Evolutionary conservation across 2,113 vertebrate genomes (phyloP), one percentile per base, ranked within the genome.

Genomic region (Dissostichus mawsoni): DNA sequence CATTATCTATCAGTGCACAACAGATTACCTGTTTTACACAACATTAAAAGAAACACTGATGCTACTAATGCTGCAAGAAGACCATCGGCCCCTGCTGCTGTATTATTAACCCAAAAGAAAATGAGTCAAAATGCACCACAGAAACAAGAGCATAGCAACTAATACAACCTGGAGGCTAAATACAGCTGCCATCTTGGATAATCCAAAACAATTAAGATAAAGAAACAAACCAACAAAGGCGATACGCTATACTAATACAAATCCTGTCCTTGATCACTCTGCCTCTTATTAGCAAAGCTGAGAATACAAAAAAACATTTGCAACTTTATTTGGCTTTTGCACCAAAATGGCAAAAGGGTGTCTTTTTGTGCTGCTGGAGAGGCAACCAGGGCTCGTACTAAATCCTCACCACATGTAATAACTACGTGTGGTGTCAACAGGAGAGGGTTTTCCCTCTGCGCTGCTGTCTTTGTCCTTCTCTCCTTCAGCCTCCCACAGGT

Each of bases 331-430:
- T 91, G 66, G 76, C 95, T 96, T 97, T 96, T 96, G 96, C 96
- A 95, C 96, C 95, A 95, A 97, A 97, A 94, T 92, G 95, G 95
- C 90, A 93, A 93, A 93, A 94, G 81, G 89, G 81, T 91, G 84
- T 94, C 85, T 88, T 67, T 90, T 90, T 90, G 90, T 91, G 92
- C 90, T 92, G 81, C 90, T 90, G 75, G n/a, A 74, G 88, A 82
- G 97, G 96, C 58, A 95, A 93, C 36, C 94, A 93, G 1, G 96
- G 96, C 84, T 89, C 86, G 25, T 29, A 80, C 86, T 84, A 80
- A 85, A 90, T 75, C 84, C 94, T 99, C 94, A 99, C 98, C 98
- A 99, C 97, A 99, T 97, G 91, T 99, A 99, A 89, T 99, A 99
- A 94, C 98, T 99, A 90, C 97, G 97, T 84, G 98, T 97, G 71